Conservation (phyloP, 1,140 invertebrate species). For the Drusus annulatus region DNA sequence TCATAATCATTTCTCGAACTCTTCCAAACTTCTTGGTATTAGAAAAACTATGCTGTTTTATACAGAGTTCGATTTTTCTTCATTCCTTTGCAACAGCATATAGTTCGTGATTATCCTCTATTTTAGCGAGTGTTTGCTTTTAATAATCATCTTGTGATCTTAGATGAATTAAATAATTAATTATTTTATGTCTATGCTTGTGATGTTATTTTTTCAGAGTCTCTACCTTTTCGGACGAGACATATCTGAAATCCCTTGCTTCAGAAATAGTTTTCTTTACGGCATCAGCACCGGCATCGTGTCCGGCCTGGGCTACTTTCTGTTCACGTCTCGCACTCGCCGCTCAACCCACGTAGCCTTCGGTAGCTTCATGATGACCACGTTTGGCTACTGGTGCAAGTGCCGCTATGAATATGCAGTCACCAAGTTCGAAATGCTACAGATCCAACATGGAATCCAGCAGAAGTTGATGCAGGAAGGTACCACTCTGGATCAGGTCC, state of each 20-base stretch:
- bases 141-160: no score
- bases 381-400: conserved; percentile 71
- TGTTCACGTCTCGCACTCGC: conserved; percentile 72
- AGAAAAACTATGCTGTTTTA: no score
- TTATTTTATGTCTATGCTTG: no score
- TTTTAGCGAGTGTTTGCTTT: no score
- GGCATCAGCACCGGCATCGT: conserved; percentile 74
- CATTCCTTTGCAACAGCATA: no score
- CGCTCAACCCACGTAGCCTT: conserved; percentile 71
- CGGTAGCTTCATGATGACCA: conserved; percentile 70
- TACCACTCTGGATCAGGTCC: conserved; percentile 61
- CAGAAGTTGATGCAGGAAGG: conserved; percentile 65
- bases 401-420: conserved; percentile 72
- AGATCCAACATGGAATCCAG: conserved; percentile 64
- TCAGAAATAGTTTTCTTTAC: conserved; percentile 71
- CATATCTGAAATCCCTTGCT: conserved; percentile 72
- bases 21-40: no score
- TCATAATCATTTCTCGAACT: neutral
- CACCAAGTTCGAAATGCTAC: conserved; percentile 65
- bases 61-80: no score
- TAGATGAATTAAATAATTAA: no score
- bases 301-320: conserved; percentile 72
- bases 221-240: conserved; percentile 69
- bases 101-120: no score
- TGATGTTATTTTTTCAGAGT: conserved; percentile 45